A percentile compares a stretch with the other conserved stretches of the same genome.
phyloP scores from a whole-genome alignment of 2,797 vertebrate genomes.

The Gephyroberyx darwinii region DNA sequence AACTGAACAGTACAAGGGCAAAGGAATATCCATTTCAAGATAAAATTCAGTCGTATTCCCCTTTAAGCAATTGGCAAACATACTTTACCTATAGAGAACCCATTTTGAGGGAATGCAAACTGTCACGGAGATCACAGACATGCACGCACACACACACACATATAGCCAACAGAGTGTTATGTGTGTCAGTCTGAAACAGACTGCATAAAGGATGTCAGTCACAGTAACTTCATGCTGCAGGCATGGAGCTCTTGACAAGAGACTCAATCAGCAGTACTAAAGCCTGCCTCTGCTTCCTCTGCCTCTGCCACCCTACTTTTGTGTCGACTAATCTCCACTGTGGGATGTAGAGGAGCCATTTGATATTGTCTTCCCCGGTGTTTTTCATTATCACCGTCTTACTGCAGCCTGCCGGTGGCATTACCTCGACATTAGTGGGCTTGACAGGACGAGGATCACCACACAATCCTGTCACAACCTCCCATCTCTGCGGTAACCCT shows the following conservation, averaged over 20 bases:
- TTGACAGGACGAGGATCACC: conserved; percentile 91
- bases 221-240: conserved; percentile 71
- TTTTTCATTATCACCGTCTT: conserved; percentile 98
- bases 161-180: conserved; percentile 4
- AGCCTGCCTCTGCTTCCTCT: conserved; percentile 75
- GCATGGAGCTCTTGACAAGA: conserved; percentile 77
- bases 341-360: conserved; percentile 99
- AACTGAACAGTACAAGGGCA: conserved; percentile 10
- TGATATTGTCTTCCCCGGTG: conserved; percentile 98
- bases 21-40: conserved; percentile 44
- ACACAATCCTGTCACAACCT: conserved; percentile 77
- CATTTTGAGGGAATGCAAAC: conserved; percentile 41
- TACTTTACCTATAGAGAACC: conserved; percentile 82
- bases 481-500: conserved; percentile 75
- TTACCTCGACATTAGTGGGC: conserved; percentile 98
- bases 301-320: conserved; percentile 77
- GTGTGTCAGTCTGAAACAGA: conserved; percentile 46
- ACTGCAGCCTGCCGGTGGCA: conserved; percentile 91
- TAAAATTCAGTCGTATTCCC: conserved; percentile 70
- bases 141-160: not conserved
- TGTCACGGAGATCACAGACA: not conserved
- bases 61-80: conserved; percentile 87
- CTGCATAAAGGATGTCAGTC: conserved; percentile 73
- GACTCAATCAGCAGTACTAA: conserved; percentile 82
- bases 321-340: conserved; percentile 93